phyloP scores from a whole-genome alignment of 2,797 vertebrate species.

The Odontamblyopus lacepedii region DNA sequence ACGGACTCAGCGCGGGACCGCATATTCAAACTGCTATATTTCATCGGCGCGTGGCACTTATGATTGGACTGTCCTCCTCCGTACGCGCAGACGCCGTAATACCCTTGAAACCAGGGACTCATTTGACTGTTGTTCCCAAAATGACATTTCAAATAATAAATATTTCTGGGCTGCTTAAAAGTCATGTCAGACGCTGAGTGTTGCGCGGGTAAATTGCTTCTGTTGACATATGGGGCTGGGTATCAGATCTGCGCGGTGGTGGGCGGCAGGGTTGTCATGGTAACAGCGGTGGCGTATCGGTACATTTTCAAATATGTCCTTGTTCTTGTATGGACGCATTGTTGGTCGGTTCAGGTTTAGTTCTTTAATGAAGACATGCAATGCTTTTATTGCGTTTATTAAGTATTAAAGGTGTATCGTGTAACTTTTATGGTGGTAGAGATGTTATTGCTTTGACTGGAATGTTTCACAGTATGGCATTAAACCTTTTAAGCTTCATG shows the following conservation, averaged over 20 bases:
- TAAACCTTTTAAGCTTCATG: too few species aligned
- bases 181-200: constrained; percentile 4
- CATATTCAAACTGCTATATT: constrained; percentile 56
- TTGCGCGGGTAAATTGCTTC: constrained; percentile 4
- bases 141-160: constrained; percentile 16
- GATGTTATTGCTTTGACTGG: too few species aligned
- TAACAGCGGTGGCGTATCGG: background rate
- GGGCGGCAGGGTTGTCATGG: background rate
- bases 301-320: background rate
- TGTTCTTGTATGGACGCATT: background rate
- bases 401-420: too few species aligned
- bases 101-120: constrained; percentile 48
- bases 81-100: constrained; percentile 39
- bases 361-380: too few species aligned
- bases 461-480: too few species aligned
- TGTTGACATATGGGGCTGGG: constrained; percentile 8
- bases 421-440: too few species aligned
- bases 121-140: constrained; percentile 11
- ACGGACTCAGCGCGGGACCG: constrained; percentile 36
- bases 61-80: constrained; percentile 37
- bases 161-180: constrained; percentile 6
- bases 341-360: background rate
- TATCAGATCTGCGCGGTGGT: background rate
- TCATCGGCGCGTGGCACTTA: constrained; percentile 43
- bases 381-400: too few species aligned